These are phyloP conservation scores for Myripristis murdjan DNA, from an alignment of 2,797 vertebrate genomes.

Conservation along the genomic window DNA sequence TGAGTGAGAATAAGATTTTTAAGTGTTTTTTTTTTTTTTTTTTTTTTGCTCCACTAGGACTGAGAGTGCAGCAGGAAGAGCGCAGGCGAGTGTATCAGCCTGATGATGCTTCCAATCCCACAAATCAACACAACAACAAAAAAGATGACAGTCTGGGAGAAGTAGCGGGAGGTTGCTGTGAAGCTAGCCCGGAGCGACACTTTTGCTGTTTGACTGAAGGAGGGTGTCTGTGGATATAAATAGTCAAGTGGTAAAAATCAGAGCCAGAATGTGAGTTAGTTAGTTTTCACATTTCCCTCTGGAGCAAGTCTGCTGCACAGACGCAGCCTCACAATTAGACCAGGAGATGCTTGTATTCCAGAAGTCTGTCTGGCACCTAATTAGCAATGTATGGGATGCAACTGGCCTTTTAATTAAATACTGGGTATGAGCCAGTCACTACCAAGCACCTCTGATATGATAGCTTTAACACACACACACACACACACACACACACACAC, in stretches of 20 bases:
- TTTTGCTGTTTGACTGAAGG: conserved; percentile 59
- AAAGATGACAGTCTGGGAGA: conserved; percentile 47
- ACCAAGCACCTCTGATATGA: no score
- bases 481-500: no score
- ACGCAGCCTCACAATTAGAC: conserved; percentile 3
- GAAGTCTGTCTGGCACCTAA: neutral
- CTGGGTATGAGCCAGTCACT: no score
- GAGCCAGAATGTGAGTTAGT: conserved; percentile 42
- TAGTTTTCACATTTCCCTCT: conserved; percentile 45
- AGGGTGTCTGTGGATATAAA: conserved; percentile 67
- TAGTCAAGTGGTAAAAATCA: conserved; percentile 55
- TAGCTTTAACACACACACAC: no score
- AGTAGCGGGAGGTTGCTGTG: conserved; percentile 49
- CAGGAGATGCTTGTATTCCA: neutral
- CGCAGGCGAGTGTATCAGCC: conserved; percentile 7
- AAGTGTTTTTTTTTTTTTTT: conserved; percentile 14
- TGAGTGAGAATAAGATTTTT: neutral
- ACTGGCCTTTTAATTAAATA: neutral
- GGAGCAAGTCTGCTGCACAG: conserved; percentile 40
- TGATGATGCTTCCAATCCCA: conserved; percentile 45
- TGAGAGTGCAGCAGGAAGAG: conserved; percentile 6
- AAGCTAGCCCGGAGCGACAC: conserved; percentile 66
- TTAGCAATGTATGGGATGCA: neutral
- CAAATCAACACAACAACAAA: conserved; percentile 47
- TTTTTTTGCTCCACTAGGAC: conserved; percentile 11